Conservation (phyloP, 1,140 invertebrate genomes). For the Frieseomelitta varia region DNA sequence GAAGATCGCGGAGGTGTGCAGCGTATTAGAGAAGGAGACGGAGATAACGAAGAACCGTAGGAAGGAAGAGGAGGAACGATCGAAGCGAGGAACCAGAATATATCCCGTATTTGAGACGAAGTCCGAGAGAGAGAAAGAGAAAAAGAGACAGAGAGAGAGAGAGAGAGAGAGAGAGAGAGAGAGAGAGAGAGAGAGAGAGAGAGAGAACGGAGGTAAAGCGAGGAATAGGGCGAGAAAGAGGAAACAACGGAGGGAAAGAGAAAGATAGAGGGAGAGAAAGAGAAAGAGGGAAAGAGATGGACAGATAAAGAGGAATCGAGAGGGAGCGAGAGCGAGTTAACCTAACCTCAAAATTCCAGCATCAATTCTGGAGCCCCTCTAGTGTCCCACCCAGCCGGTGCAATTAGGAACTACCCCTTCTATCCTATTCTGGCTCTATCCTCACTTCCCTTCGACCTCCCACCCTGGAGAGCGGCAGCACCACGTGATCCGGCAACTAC, state of each 20-base stretch:
- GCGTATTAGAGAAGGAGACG: slow-evolving; percentile 3
- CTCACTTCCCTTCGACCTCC: slow-evolving; percentile 71
- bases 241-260: slow-evolving; percentile 5
- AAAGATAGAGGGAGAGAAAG: slow-evolving; percentile 24
- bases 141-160: slow-evolving; percentile 55
- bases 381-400: slow-evolving; percentile 74
- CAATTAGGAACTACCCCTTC: slow-evolving; percentile 79
- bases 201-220: slow-evolving; percentile 43
- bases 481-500: slow-evolving; percentile 77
- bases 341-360: slow-evolving; percentile 80
- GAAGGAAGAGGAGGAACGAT: slow-evolving; percentile 48
- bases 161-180: slow-evolving; percentile 42
- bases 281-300: slow-evolving; percentile 45
- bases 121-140: slow-evolving; percentile 40
- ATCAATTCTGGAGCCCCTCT: slow-evolving; percentile 77
- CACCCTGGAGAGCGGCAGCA: slow-evolving; percentile 65
- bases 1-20: slow-evolving; percentile 9
- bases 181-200: slow-evolving; percentile 35
- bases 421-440: slow-evolving; percentile 74
- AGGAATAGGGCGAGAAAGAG: slow-evolving; percentile 40
- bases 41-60: slow-evolving; percentile 27
- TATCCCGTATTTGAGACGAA: slow-evolving; percentile 41
- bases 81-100: slow-evolving; percentile 47
- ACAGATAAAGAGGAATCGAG: slow-evolving; percentile 13
- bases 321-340: slow-evolving; percentile 70